These are phyloP conservation scores for Cyclophora albipunctata DNA, from an alignment of 2,888 invertebrate genomes.

Conservation along the genomic window DNA sequence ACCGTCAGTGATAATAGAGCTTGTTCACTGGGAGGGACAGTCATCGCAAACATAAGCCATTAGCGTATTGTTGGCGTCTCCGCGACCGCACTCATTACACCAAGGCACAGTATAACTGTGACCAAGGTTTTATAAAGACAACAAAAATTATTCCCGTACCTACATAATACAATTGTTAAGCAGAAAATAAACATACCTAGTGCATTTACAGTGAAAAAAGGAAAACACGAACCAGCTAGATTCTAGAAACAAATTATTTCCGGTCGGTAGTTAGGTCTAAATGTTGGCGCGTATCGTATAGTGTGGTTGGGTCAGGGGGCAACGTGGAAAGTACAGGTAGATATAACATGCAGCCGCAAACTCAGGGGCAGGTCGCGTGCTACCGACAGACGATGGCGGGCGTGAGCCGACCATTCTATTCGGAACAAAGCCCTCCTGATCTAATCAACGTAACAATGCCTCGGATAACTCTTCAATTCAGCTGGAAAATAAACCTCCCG, in stretches of 20 bases:
- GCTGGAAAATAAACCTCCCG: constrained; percentile 54
- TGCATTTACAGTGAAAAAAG: not conserved
- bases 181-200: too few species aligned
- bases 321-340: constrained; percentile 26
- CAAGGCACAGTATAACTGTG: too few species aligned
- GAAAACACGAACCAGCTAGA: not conserved
- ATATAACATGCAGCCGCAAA: constrained; percentile 31
- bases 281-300: constrained; percentile 13
- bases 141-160: too few species aligned
- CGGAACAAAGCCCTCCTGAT: constrained; percentile 65
- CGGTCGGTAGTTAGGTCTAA: not conserved
- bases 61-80: constrained; percentile 65
- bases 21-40: constrained; percentile 64
- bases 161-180: too few species aligned
- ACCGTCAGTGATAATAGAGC: constrained; percentile 62
- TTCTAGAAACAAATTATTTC: constrained; percentile 1
- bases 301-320: constrained; percentile 25
- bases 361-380: constrained; percentile 46
- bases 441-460: constrained; percentile 72
- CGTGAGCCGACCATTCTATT: constrained; percentile 48
- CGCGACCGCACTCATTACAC: constrained; percentile 50
- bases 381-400: constrained; percentile 45
- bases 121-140: constrained; percentile 27
- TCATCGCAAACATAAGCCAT: constrained; percentile 70
- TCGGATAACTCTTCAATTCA: constrained; percentile 57